Evolutionary conservation across 2,113 vertebrate genomes (phyloP).

Genomic region (Probosciger aterrimus): DNA sequence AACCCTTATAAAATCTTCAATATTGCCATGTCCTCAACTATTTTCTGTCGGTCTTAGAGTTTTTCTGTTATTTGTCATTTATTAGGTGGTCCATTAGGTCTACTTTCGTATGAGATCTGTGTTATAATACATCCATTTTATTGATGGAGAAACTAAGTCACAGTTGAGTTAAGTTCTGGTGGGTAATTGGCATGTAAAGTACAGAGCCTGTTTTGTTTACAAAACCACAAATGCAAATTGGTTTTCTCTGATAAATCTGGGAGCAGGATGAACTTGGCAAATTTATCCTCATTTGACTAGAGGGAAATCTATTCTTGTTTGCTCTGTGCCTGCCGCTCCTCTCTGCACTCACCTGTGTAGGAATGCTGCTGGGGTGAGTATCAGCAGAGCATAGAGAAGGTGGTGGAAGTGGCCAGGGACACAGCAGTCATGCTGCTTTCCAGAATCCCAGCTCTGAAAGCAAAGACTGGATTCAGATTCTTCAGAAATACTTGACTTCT

Average conservation of each 20-base stretch:
- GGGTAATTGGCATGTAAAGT: not conserved
- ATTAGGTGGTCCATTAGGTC: not conserved
- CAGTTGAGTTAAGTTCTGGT: not conserved
- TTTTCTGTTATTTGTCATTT: not conserved
- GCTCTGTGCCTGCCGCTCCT: not conserved
- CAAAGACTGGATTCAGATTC: not conserved
- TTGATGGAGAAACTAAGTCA: not conserved
- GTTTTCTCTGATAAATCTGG: not conserved
- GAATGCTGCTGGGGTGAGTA: not conserved
- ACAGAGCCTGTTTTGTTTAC: not conserved
- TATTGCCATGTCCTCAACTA: not conserved
- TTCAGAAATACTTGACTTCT: not conserved
- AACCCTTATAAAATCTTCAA: not conserved
- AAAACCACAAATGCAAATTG: not conserved
- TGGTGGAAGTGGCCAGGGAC: not conserved
- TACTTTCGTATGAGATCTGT: not conserved
- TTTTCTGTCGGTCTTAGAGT: not conserved
- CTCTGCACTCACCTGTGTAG: not conserved
- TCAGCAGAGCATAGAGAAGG: not conserved
- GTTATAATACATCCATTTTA: not conserved
- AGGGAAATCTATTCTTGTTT: not conserved
- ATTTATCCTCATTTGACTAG: not conserved
- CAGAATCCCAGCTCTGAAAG: not conserved
- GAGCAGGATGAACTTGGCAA: not conserved
- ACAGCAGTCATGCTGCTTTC: rapidly evolving